Evolutionary conservation across 2,888 invertebrate genomes (phyloP), one percentile per base, ranked within the genome.

Genomic region (Eilema griseolum): DNA sequence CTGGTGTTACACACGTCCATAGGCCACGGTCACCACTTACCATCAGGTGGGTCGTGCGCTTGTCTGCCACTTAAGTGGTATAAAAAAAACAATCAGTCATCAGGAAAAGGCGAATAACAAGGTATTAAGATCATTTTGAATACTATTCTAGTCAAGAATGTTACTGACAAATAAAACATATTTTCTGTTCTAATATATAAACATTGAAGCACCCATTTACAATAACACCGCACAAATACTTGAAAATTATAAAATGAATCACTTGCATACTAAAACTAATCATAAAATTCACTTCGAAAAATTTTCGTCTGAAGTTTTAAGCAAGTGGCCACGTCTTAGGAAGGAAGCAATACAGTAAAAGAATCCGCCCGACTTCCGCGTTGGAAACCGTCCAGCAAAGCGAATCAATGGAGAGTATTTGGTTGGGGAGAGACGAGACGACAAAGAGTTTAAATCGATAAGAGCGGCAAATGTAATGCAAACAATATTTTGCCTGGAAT

Each of bases 331-430:
- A 72, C 74, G 72, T 74, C 75, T 69, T 73, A 83, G 90, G 88
- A 90, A 90, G 90, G 90, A 89, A 89, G 88, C 85, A 88, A 89
- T 88, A 89, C 86, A 83, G 77, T 83, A 72, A 81, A 85, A 84
- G 83, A 85, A 81, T 80, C 84, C 83, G 79, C 77, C 83, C 85
- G 75, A 77, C 83, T 86, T 87, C 86, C 88, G 79, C 62, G 67
- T 89, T 90, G 90, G 89, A 90, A 85, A 69, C 61, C 76, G 77
- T 90, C 90, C 90, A 90, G 87, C 71, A 69, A 66, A 82, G 73
- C 82, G 86, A 89, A 87, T 89, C 87, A 87, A 86, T 88, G 83
- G 78, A 78, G 82, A 69, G 73, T 75, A 79, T 81, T 81, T 81
- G 67, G 64, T 70, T 73, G 82, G 67, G 28, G 66, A 75, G 57